These are phyloP conservation scores for Eupithecia dodoneata DNA, from an alignment of 2,888 invertebrate genomes.

Conservation along the genomic window DNA sequence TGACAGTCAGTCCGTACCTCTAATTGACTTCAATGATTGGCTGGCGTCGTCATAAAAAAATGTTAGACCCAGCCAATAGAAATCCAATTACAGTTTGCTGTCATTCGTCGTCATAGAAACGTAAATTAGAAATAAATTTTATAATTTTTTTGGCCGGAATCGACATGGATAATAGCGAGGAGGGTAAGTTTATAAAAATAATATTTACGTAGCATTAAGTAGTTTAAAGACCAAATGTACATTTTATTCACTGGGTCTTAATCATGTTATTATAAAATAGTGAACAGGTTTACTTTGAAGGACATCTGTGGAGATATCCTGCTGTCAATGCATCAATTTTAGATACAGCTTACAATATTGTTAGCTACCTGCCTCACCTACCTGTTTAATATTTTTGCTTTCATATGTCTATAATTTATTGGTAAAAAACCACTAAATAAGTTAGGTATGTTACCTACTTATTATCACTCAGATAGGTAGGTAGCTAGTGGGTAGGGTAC, in stretches of 20 bases:
- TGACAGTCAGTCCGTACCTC: neutral
- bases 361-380: no score
- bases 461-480: neutral
- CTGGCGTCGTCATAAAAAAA: neutral
- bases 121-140: slow-evolving; percentile 71
- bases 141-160: slow-evolving; percentile 74
- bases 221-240: neutral
- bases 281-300: slow-evolving; percentile 32
- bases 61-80: slow-evolving; percentile 53
- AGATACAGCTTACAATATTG: neutral
- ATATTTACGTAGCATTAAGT: slow-evolving; percentile 35
- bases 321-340: neutral
- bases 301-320: neutral
- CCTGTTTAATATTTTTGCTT: no score
- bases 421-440: no score
- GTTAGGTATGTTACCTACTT: neutral
- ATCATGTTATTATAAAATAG: slow-evolving; percentile 1
- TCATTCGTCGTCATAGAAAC: slow-evolving; percentile 85
- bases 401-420: no score
- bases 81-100: slow-evolving; percentile 69
- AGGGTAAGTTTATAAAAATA: slow-evolving; percentile 67
- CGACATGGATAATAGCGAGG: slow-evolving; percentile 80
- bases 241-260: neutral
- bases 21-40: neutral
- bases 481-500: neutral